Evolutionary conservation across 2,113 vertebrate species (phyloP).

Genomic region (Cyanoramphus novaezelandiae): DNA sequence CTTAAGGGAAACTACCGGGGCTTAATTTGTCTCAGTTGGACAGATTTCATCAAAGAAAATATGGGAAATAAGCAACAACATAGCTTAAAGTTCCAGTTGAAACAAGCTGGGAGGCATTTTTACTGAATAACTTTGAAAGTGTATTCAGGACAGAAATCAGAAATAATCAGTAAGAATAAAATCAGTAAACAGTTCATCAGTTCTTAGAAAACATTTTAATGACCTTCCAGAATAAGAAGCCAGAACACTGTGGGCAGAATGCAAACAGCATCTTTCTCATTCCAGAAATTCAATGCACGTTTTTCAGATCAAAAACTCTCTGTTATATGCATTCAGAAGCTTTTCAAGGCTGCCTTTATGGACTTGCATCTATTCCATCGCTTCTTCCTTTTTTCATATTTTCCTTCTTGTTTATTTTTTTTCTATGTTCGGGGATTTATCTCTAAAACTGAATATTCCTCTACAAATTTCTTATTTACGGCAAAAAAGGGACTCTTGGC

Average conservation of each 20-base stretch:
- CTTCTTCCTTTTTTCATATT: background rate
- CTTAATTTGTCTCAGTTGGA: background rate
- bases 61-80: background rate
- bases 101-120: conserved; percentile 58
- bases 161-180: conserved; percentile 21
- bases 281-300: conserved; percentile 8
- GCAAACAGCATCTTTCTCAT: conserved; percentile 56
- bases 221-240: conserved; percentile 11
- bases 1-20: background rate
- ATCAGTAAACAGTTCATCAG: conserved; percentile 21
- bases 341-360: conserved; percentile 1
- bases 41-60: background rate
- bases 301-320: background rate
- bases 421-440: background rate
- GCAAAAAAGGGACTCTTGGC: background rate
- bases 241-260: conserved; percentile 60
- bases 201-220: conserved; percentile 55
- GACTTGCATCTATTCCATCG: background rate
- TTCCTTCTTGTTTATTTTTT: background rate
- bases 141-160: conserved; percentile 25
- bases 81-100: conserved; percentile 15
- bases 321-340: background rate
- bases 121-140: conserved; percentile 45
- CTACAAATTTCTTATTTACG: background rate
- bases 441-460: background rate